Percentiles rank a stretch among this genome's conserved stretches.
Conservation (phyloP, 2,797 vertebrate genomes). For the Argentina silus region DNA sequence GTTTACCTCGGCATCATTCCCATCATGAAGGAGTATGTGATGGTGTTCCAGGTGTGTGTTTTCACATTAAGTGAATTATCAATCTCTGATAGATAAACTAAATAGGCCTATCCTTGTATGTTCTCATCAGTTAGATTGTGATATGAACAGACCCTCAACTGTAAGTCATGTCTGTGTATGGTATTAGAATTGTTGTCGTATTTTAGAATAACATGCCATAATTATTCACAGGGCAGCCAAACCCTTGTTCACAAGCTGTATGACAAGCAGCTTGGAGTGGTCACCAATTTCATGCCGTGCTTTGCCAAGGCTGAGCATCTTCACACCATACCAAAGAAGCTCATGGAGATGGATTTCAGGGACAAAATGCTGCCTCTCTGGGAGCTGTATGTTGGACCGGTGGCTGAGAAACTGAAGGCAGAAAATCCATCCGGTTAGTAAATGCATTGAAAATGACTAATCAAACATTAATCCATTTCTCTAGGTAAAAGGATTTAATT, state of each 20-base stretch:
- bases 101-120: background rate
- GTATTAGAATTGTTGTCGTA: background rate
- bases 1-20: constrained; percentile 3
- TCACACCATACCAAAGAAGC: constrained; percentile 2
- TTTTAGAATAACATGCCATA: constrained; percentile 1
- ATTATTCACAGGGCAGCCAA: constrained; percentile 1
- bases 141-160: background rate
- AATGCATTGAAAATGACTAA: background rate
- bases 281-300: constrained; percentile 7
- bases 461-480: background rate
- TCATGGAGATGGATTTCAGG: background rate
- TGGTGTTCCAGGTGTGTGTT: constrained; percentile 13
- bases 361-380: constrained; percentile 5
- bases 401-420: no score
- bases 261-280: constrained; percentile 8
- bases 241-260: constrained; percentile 2
- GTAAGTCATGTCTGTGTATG: background rate
- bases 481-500: background rate
- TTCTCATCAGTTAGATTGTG: background rate
- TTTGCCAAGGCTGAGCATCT: background rate
- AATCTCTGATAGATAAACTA: background rate
- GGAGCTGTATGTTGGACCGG: background rate
- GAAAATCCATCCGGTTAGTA: constrained; percentile 6
- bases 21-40: constrained; percentile 17
- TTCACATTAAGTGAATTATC: constrained; percentile 8